phyloP scores from a whole-genome alignment of 1,140 invertebrate species.

The Sarcophaga bullata region DNA sequence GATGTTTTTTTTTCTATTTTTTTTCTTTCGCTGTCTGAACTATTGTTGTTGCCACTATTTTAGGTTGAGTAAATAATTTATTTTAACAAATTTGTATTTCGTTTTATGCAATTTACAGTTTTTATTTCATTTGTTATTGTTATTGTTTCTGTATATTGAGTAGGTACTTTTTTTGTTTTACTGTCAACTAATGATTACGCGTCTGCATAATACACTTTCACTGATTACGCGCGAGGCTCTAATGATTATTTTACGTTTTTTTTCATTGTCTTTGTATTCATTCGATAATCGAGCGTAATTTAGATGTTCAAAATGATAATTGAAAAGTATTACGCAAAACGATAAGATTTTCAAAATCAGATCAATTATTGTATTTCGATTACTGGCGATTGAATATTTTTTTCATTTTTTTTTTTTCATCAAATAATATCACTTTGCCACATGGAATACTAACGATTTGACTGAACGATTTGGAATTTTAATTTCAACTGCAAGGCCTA shows the following conservation, averaged over 20 bases:
- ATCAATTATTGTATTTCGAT: background rate
- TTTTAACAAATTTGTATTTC: background rate
- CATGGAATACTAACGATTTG: background rate
- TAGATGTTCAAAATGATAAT: conserved; percentile 17
- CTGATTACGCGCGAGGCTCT: background rate
- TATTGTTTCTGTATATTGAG: too few relatives aligned
- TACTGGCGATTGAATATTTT: background rate
- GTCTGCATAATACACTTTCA: too few relatives aligned
- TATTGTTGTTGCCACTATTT: background rate
- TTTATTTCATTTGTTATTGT: background rate
- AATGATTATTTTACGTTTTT: background rate
- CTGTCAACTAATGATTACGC: background rate
- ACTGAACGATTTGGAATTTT: background rate
- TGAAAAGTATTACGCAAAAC: background rate
- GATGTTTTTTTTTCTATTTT: too few relatives aligned
- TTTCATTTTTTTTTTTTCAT: background rate
- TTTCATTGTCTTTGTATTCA: background rate
- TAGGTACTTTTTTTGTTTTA: background rate
- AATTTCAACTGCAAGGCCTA: background rate
- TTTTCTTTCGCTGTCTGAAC: background rate
- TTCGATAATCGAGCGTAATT: background rate
- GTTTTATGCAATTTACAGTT: conserved; percentile 8
- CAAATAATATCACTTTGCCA: background rate
- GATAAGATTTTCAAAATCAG: background rate
- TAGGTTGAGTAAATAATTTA: conserved; percentile 8